phyloP scores from a whole-genome alignment of 1,140 invertebrate genomes.

The Lasioglossum albipes region DNA sequence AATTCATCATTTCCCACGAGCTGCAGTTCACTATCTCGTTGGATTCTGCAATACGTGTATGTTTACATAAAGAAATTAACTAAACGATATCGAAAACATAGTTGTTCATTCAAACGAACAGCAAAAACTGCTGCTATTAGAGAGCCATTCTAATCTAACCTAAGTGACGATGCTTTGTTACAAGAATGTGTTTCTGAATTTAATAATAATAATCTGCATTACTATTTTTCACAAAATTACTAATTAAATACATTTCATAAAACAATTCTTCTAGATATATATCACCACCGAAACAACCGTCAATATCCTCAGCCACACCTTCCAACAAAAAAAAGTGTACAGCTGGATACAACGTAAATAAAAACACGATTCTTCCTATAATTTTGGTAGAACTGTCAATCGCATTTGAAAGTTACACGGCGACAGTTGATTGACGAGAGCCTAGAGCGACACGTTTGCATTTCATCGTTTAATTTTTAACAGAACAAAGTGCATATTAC shows the following conservation, averaged over 20 bases:
- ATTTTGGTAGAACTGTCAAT: background rate
- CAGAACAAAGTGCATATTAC: background rate
- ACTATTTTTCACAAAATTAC: background rate
- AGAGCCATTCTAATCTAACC: background rate
- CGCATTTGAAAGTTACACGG: background rate
- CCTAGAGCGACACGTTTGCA: background rate
- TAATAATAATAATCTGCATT: background rate
- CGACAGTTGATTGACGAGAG: constrained; percentile 11
- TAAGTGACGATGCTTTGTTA: background rate
- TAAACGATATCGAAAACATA: background rate
- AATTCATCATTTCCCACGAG: background rate
- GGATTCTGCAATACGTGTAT: background rate
- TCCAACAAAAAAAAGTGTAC: background rate
- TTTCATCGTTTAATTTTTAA: background rate
- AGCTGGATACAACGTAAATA: background rate
- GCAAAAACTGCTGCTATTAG: background rate
- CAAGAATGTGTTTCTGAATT: background rate
- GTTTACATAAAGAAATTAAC: background rate
- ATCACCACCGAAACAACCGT: too few relatives aligned
- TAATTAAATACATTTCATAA: background rate
- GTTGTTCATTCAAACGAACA: background rate
- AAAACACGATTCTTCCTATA: background rate
- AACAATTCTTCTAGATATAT: too few relatives aligned
- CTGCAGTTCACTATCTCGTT: background rate
- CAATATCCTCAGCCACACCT: background rate